phyloP scores from a whole-genome alignment of 1,140 invertebrate genomes.

The Cydia strobilella region DNA sequence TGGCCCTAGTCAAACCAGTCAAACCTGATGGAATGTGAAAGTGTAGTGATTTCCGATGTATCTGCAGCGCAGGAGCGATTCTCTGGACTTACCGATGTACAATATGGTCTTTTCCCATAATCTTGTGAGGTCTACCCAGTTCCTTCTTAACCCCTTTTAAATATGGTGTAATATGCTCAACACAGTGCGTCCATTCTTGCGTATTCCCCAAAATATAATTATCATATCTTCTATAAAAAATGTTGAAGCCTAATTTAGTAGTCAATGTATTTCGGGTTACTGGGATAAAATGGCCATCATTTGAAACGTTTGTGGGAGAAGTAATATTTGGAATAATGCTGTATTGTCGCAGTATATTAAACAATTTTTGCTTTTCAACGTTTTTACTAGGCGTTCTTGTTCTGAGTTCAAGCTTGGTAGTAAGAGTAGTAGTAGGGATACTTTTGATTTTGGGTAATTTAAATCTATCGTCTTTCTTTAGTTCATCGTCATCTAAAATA shows the following conservation, averaged over 20 bases:
- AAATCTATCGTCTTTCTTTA: conserved; percentile 35
- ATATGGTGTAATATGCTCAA: background rate
- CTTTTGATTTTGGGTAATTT: conserved; percentile 35
- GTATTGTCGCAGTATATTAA: background rate
- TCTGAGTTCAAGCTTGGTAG: background rate
- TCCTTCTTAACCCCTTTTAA: background rate
- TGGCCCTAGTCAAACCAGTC: too few relatives aligned
- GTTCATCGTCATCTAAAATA: conserved; percentile 34
- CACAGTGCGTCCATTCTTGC: background rate
- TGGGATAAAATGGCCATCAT: background rate
- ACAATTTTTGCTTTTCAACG: background rate
- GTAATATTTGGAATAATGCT: background rate
- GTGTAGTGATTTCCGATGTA: too few relatives aligned
- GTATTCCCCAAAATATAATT: background rate
- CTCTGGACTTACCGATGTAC: conserved; percentile 18
- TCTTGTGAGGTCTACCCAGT: background rate
- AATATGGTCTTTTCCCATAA: conserved; percentile 30
- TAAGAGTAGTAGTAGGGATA: background rate
- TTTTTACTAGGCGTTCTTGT: background rate
- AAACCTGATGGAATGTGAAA: too few relatives aligned
- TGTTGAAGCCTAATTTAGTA: background rate
- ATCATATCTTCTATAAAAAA: conserved; percentile 6
- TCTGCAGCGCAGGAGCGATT: too few relatives aligned
- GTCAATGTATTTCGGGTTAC: background rate
- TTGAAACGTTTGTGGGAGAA: background rate